phyloP scores from a whole-genome alignment of 1,140 invertebrate species.

The Brachionus calyciflorus region DNA sequence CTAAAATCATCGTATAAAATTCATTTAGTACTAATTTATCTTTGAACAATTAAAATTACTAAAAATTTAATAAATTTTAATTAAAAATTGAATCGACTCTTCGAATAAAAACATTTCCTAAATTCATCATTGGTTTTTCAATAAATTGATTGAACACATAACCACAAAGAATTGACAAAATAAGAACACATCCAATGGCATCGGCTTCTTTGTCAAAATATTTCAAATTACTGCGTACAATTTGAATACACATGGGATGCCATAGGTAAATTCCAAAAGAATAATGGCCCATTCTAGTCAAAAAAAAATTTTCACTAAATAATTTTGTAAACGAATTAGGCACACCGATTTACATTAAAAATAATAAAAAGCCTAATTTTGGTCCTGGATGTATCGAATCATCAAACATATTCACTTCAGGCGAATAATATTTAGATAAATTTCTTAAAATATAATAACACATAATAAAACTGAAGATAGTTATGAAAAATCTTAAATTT shows the following conservation, averaged over 20 bases:
- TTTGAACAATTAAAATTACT: too few species aligned
- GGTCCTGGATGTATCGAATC: not conserved
- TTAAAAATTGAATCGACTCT: not conserved
- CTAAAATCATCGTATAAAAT: too few species aligned
- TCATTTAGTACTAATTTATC: too few species aligned
- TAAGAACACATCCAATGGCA: not conserved
- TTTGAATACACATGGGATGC: constrained; percentile 19
- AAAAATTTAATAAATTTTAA: too few species aligned
- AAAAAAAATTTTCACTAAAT: constrained; percentile 1
- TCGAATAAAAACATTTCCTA: constrained; percentile 25
- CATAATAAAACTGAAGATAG: not conserved
- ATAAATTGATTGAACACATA: constrained; percentile 5
- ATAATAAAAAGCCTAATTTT: not conserved
- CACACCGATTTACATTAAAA: not conserved
- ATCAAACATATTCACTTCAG: not conserved
- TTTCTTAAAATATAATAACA: not conserved
- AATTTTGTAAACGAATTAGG: constrained; percentile 1
- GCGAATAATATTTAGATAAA: not conserved
- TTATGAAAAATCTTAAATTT: not conserved
- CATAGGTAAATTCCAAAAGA: constrained; percentile 17
- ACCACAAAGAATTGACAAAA: not conserved
- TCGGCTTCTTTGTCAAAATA: not conserved
- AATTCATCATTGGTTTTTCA: constrained; percentile 15
- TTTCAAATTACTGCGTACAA: not conserved
- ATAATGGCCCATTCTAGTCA: not conserved